These are phyloP conservation scores for Brachystomella parvula DNA, from an alignment of 1,140 invertebrate genomes.

Conservation along the genomic window DNA sequence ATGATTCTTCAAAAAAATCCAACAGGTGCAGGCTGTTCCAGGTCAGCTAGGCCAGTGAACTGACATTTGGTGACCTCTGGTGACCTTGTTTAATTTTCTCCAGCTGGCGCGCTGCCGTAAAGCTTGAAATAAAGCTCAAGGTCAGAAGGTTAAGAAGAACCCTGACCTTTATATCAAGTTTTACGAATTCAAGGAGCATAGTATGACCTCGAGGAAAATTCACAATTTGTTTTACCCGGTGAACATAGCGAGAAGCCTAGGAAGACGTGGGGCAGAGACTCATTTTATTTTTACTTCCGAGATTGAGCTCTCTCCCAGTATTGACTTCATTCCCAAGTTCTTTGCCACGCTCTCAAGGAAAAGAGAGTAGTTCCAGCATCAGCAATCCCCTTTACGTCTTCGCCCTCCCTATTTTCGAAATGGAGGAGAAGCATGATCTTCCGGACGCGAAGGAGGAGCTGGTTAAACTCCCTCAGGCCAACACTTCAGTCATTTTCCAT, in stretches of 20 bases:
- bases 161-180: too few species aligned
- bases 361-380: slow-evolving; percentile 55
- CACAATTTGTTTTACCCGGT: slow-evolving; percentile 77
- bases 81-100: too few species aligned
- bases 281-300: slow-evolving; percentile 78
- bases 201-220: slow-evolving; percentile 62
- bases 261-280: slow-evolving; percentile 68
- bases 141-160: too few species aligned
- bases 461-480: slow-evolving; percentile 58
- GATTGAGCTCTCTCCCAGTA: slow-evolving; percentile 81
- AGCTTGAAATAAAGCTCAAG: too few species aligned
- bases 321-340: slow-evolving; percentile 51
- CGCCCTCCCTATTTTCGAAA: slow-evolving; percentile 73
- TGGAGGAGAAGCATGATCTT: slow-evolving; percentile 56
- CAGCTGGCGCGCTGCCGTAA: too few species aligned
- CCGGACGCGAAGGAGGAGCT: slow-evolving; percentile 66
- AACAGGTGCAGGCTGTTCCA: too few species aligned
- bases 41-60: too few species aligned
- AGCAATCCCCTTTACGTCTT: slow-evolving; percentile 63
- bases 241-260: slow-evolving; percentile 77
- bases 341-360: slow-evolving; percentile 68
- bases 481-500: slow-evolving; percentile 79
- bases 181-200: slow-evolving; percentile 22
- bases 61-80: too few species aligned
- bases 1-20: too few species aligned